Evolutionary conservation across 2,113 vertebrate species (phyloP), one percentile per base, ranked within the genome.

Genomic region (Vulpes lagopus): DNA sequence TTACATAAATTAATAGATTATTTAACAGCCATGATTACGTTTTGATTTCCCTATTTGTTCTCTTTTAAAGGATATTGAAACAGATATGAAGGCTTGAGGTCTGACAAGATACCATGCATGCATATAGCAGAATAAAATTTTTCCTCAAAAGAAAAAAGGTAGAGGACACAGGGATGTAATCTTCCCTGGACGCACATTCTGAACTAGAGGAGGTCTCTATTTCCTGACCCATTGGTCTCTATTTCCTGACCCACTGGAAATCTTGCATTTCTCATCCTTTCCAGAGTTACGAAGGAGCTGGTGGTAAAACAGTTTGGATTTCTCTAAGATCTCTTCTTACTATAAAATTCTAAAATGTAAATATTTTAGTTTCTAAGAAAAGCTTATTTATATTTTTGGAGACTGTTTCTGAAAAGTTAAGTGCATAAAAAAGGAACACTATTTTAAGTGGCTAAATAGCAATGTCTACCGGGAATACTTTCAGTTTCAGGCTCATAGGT

Each of bases 401-500:
- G 32, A 86, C 2, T 78, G 55, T 82, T 91, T 90, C 51, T 53
- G 71, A 84, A 69, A 25, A 95, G 17, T 43, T 55, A 49, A 73
- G 30, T 30, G 4, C 5, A 22, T 74, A 38, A 32, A 71, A 55
- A 91, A 55, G 27, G 5, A 67, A 59, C 3, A 5, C 59, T 38
- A n/a, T 84, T 93, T 32, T 73, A 94, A 86, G 55, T 17, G 12
- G 51, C 27, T 86, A 96, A 91, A 86, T 16, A 89, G 73, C 51
- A 92, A 35, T 32, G 71, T 43, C 82, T 51, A n/a, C 16, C 32
- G 53, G 14, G 9, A 65, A 73, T 79, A 69, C 64, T 86, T 95
- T 87, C 76, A 73, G 64, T 27, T 74, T 96, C 82, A 81, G 76
- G 23, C n/a, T 94, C 23, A 8, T 5, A 43, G 59, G 76, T 79